Evolutionary conservation across 2,797 vertebrate species (phyloP).

Genomic region (Sparidentex hasta): DNA sequence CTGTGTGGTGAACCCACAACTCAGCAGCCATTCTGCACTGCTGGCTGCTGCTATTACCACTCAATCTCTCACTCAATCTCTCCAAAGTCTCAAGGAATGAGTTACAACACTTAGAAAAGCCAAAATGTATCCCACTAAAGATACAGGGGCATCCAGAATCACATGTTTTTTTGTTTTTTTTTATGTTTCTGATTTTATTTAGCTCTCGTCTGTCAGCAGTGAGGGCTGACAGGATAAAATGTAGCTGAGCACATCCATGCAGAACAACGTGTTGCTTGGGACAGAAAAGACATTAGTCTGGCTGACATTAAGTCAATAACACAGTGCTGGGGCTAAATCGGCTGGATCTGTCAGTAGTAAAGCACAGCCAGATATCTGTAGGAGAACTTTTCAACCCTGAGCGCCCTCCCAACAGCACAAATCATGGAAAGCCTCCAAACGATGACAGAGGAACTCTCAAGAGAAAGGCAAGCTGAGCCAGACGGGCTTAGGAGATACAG

Average conservation of each 20-base stretch:
- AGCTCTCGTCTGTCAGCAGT: conserved; percentile 52
- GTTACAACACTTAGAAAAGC: conserved; percentile 55
- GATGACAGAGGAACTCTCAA: conserved; percentile 61
- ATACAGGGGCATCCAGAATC: conserved; percentile 35
- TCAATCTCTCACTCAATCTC: conserved; percentile 45
- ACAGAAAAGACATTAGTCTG: conserved; percentile 61
- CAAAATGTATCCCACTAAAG: conserved; percentile 61
- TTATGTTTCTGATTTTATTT: conserved; percentile 37
- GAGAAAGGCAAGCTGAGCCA: conserved; percentile 39
- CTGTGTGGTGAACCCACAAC: conserved; percentile 43
- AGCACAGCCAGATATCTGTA: conserved; percentile 56
- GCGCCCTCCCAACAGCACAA: conserved; percentile 38
- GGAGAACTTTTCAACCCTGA: conserved; percentile 60
- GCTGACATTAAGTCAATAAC: conserved; percentile 64
- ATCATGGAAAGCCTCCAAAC: conserved; percentile 58
- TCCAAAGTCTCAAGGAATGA: conserved; percentile 50
- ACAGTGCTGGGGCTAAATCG: conserved; percentile 49
- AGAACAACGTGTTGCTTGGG: conserved; percentile 23
- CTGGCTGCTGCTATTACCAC: conserved; percentile 44
- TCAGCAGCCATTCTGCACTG: conserved; percentile 51
- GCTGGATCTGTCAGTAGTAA: conserved; percentile 66
- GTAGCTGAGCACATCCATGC: conserved; percentile 60
- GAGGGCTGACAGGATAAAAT: conserved; percentile 49
- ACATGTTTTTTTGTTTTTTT: conserved; percentile 31
- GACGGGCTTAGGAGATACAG: conserved; percentile 33